These are phyloP conservation scores for Ptychadena robeensis DNA, from an alignment of 2,797 vertebrate genomes.

Conservation along the genomic window DNA sequence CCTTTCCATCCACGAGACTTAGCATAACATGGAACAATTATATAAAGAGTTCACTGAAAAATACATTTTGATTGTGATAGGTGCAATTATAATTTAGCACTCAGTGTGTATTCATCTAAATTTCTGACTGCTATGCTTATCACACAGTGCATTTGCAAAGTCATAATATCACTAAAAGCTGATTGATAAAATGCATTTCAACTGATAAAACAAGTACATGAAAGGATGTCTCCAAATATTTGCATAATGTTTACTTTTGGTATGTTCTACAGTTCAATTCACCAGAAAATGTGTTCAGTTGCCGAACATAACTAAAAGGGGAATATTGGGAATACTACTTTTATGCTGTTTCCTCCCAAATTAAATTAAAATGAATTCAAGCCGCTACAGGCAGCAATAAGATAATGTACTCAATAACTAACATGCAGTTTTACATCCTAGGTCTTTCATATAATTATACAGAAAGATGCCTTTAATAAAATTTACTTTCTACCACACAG, in stretches of 20 bases:
- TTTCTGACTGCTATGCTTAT: slow-evolving; percentile 46
- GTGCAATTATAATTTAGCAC: slow-evolving; percentile 49
- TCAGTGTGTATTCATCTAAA: slow-evolving; percentile 43
- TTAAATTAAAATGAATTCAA: slow-evolving; percentile 1
- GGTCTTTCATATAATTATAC: neutral
- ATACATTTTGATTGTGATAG: slow-evolving; percentile 51
- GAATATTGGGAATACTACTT: neutral
- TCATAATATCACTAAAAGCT: slow-evolving; percentile 38
- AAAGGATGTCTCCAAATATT: neutral
- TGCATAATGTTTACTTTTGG: slow-evolving; percentile 13
- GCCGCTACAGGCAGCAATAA: neutral
- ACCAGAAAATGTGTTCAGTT: neutral
- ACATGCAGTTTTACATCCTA: neutral
- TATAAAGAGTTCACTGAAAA: slow-evolving; percentile 28
- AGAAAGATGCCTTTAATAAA: neutral
- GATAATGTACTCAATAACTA: neutral
- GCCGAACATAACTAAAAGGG: neutral
- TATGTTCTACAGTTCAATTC: neutral
- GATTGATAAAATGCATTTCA: slow-evolving; percentile 38
- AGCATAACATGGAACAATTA: slow-evolving; percentile 38
- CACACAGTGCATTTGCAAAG: slow-evolving; percentile 42
- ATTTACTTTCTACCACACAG: slow-evolving; percentile 2
- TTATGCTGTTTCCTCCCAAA: neutral
- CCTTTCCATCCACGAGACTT: neutral
- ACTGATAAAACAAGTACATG: slow-evolving; percentile 1